Conservation (phyloP, 2,888 invertebrate species). For the Ferrisia virgata region DNA sequence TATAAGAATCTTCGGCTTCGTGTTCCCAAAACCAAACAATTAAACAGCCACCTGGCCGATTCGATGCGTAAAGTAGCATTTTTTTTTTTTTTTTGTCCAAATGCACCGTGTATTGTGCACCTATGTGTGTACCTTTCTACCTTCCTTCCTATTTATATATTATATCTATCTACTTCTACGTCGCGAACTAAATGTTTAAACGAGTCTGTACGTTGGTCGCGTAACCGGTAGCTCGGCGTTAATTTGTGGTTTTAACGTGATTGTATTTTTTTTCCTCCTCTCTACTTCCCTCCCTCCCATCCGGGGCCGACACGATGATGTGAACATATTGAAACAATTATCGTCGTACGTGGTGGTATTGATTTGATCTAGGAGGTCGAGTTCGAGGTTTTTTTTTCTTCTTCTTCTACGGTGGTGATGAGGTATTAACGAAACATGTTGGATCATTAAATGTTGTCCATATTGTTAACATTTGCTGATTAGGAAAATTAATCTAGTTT, state of each 20-base stretch:
- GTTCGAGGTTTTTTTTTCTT: not conserved
- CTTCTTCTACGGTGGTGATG: not conserved
- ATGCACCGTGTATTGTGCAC: no score
- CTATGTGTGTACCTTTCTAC: no score
- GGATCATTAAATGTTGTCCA: no score
- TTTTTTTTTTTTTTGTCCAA: not conserved
- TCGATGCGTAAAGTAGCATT: not conserved
- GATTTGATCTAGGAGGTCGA: not conserved
- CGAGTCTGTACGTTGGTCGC: not conserved
- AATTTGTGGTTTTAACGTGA: constrained; percentile 12
- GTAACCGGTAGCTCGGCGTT: constrained; percentile 20
- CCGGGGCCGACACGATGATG: not conserved
- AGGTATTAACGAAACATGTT: not conserved
- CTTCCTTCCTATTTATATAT: no score
- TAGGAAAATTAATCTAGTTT: no score
- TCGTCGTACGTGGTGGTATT: not conserved
- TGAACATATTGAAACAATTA: not conserved
- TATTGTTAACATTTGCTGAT: no score
- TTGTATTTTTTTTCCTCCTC: not conserved
- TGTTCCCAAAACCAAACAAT: constrained; percentile 9
- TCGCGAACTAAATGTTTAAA: not conserved
- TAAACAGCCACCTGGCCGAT: constrained; percentile 16
- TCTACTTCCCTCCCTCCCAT: not conserved
- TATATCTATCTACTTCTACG: not conserved
- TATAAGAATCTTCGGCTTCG: not conserved